Conservation (phyloP, 2,797 vertebrate species). For the Acanthis flammea region DNA sequence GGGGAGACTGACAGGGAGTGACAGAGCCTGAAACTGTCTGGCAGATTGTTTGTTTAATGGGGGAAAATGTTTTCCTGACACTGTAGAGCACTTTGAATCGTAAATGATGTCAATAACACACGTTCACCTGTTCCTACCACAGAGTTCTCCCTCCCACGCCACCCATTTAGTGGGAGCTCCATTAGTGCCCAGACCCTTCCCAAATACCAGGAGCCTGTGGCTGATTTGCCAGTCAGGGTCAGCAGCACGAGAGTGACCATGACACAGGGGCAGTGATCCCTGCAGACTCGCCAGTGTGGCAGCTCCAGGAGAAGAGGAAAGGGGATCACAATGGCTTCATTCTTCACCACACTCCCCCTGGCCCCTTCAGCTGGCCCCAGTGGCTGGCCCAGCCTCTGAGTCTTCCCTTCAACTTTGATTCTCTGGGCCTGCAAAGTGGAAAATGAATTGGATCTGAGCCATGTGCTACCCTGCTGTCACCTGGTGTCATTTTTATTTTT, state of each 20-base stretch:
- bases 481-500: constrained; percentile 70
- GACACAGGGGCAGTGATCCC: background rate
- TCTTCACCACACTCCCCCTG: background rate
- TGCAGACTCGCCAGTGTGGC: background rate
- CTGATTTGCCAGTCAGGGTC: background rate
- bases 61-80: constrained; percentile 47
- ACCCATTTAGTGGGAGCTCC: background rate
- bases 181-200: background rate
- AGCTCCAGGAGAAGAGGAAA: background rate
- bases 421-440: constrained; percentile 52
- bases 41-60: constrained; percentile 58
- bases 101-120: background rate
- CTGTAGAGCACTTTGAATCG: constrained; percentile 4
- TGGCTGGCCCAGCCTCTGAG: background rate
- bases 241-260: background rate
- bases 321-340: constrained; percentile 15
- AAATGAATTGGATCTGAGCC: constrained; percentile 67
- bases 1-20: constrained; percentile 20
- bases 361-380: background rate
- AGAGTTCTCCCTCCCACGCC: background rate
- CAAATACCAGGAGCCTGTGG: background rate
- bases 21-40: constrained; percentile 59
- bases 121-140: background rate
- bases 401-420: constrained; percentile 64
- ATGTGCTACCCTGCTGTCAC: constrained; percentile 65